phyloP scores from a whole-genome alignment of 2,113 vertebrate genomes.

The Indicator maculatus region DNA sequence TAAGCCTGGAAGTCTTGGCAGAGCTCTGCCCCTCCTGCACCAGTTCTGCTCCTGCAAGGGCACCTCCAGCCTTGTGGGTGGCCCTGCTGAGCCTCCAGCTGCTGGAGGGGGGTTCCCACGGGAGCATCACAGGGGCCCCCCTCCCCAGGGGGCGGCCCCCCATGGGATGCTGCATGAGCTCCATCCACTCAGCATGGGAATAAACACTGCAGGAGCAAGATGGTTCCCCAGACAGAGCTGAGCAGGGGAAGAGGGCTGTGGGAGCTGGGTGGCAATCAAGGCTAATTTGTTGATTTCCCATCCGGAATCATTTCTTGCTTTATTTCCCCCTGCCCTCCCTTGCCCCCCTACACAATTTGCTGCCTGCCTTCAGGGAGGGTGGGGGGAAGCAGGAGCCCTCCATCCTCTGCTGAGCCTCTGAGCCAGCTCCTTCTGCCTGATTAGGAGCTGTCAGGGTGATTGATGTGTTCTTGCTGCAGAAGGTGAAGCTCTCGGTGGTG shows the following conservation, averaged over 20 bases:
- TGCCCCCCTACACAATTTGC: not conserved
- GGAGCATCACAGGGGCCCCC: not conserved
- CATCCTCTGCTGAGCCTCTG: not conserved
- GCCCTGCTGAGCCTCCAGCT: not conserved
- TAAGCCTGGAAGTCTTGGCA: not conserved
- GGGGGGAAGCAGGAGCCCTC: not conserved
- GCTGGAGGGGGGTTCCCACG: not conserved
- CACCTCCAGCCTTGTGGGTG: not conserved
- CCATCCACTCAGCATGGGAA: rapidly evolving
- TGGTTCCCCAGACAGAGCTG: not conserved
- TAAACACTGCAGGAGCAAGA: not conserved
- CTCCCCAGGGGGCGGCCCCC: not conserved
- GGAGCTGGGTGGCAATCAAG: conserved; percentile 30
- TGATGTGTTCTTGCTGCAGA: conserved; percentile 48
- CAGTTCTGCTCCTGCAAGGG: rapidly evolving
- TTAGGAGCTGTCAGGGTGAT: conserved; percentile 63
- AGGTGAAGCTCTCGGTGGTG: conserved; percentile 54
- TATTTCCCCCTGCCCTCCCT: not conserved
- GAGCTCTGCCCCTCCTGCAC: not conserved
- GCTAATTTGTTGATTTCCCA: conserved; percentile 66
- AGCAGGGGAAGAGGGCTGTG: not conserved
- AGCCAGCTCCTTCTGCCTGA: conserved; percentile 63
- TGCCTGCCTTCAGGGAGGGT: not conserved
- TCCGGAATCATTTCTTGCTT: conserved; percentile 14
- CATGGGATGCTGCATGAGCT: rapidly evolving